phyloP scores from a whole-genome alignment of 2,797 vertebrate species.

The Petrocephalus schoutedeni region DNA sequence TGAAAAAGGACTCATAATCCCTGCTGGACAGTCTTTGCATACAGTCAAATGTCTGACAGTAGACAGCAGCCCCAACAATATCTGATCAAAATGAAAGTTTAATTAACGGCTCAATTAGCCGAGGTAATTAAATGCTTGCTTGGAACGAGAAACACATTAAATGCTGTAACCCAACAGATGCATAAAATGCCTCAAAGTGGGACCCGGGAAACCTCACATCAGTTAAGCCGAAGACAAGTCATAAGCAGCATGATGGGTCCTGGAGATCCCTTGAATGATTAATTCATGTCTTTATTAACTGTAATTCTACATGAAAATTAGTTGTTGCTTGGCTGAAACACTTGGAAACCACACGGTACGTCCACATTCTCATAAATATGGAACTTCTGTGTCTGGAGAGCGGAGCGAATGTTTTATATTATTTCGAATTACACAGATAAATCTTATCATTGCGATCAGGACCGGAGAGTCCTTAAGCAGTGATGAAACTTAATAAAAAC shows the following conservation, averaged over 20 bases:
- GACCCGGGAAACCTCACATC: neutral
- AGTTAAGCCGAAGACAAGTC: neutral
- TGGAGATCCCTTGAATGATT: neutral
- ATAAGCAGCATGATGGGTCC: neutral
- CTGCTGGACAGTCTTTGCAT: neutral
- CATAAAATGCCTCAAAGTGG: neutral
- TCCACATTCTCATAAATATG: neutral
- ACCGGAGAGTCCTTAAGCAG: neutral
- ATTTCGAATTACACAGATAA: neutral
- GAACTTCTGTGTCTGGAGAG: neutral
- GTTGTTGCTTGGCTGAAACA: neutral
- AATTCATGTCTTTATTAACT: neutral
- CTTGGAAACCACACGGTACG: neutral
- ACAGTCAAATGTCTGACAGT: conserved; percentile 15
- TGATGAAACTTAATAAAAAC: neutral
- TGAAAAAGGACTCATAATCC: neutral
- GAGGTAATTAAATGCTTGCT: conserved; percentile 33
- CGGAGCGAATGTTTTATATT: neutral
- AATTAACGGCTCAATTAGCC: conserved; percentile 37
- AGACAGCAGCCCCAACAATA: conserved; percentile 23
- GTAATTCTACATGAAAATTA: conserved; percentile 13
- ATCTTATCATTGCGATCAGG: conserved; percentile 4
- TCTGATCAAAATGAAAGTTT: conserved; percentile 32
- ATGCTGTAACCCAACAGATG: neutral
- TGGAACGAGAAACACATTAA: conserved; percentile 19